A percentile compares a stretch with the other conserved stretches of the same genome.
Conservation (phyloP, 2,888 invertebrate genomes). For the Rotaria macrura region DNA sequence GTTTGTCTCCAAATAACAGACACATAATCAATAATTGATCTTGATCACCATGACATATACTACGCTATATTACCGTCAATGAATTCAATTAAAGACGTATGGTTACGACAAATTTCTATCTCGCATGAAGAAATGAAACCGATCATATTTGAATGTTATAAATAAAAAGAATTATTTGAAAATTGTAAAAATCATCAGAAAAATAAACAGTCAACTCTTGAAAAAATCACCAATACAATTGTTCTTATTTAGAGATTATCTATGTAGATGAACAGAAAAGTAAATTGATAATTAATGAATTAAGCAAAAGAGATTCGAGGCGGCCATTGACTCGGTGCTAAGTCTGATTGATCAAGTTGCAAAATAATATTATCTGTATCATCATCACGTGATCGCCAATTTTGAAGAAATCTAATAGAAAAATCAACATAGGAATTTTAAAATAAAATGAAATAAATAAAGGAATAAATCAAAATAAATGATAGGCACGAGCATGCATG, state of each 20-base stretch:
- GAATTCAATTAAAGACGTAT: too few species aligned
- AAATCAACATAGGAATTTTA: neutral
- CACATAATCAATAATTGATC: too few species aligned
- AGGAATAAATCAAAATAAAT: neutral
- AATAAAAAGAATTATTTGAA: too few species aligned
- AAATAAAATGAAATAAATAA: neutral
- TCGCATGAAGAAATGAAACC: too few species aligned
- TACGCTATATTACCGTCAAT: too few species aligned
- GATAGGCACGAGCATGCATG: neutral
- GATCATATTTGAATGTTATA: too few species aligned
- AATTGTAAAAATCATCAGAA: neutral
- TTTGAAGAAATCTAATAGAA: neutral
- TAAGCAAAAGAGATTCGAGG: neutral
- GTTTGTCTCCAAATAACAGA: too few species aligned
- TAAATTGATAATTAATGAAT: too few species aligned
- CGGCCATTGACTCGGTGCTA: neutral
- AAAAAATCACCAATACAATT: neutral
- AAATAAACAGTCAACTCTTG: neutral
- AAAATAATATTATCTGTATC: slow-evolving; percentile 1
- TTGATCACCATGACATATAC: too few species aligned
- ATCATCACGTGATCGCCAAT: neutral
- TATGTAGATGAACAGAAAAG: neutral
- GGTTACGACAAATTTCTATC: too few species aligned
- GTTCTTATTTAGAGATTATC: neutral
- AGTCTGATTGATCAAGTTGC: neutral